Percentiles rank a stretch among this genome's conserved stretches.
Evolutionary conservation across 2,888 invertebrate species (phyloP).

Genomic region (Sarcophaga rosellei): DNA sequence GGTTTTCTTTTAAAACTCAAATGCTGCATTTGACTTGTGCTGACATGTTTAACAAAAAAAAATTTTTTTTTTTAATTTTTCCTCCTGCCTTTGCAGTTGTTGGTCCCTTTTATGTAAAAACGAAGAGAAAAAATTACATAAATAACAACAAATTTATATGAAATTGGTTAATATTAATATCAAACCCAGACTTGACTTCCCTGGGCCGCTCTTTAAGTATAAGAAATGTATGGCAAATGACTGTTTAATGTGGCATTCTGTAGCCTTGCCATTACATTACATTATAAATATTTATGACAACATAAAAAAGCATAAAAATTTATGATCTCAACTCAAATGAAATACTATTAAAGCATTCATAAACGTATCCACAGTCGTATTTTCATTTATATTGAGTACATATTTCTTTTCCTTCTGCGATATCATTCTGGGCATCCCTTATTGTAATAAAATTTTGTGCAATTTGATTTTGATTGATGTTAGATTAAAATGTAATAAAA

Average conservation of each 20-base stretch:
- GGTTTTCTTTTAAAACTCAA: background rate
- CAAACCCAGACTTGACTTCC: background rate
- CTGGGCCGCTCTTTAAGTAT: background rate
- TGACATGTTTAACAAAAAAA: slow-evolving; percentile 19
- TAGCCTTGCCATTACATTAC: slow-evolving; percentile 1
- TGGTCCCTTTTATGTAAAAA: background rate
- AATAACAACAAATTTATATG: background rate
- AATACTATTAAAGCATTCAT: background rate
- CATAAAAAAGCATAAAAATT: slow-evolving; percentile 42
- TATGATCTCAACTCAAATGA: slow-evolving; percentile 26
- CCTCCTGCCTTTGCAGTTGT: too few relatives aligned
- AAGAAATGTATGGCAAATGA: background rate
- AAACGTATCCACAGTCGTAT: background rate
- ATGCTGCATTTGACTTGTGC: slow-evolving; percentile 50
- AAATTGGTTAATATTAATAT: slow-evolving; percentile 59
- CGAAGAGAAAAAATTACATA: background rate
- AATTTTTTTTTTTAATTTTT: background rate
- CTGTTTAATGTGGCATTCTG: background rate
- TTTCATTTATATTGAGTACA: background rate
- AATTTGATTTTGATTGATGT: slow-evolving; percentile 72
- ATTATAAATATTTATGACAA: slow-evolving; percentile 34
- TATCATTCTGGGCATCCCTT: slow-evolving; percentile 4
- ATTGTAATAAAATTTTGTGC: slow-evolving; percentile 59
- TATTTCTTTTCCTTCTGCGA: slow-evolving; percentile 23
- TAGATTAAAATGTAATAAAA: slow-evolving; percentile 71